Evolutionary conservation across 2,113 vertebrate genomes (phyloP).

Genomic region (Macaca nemestrina): DNA sequence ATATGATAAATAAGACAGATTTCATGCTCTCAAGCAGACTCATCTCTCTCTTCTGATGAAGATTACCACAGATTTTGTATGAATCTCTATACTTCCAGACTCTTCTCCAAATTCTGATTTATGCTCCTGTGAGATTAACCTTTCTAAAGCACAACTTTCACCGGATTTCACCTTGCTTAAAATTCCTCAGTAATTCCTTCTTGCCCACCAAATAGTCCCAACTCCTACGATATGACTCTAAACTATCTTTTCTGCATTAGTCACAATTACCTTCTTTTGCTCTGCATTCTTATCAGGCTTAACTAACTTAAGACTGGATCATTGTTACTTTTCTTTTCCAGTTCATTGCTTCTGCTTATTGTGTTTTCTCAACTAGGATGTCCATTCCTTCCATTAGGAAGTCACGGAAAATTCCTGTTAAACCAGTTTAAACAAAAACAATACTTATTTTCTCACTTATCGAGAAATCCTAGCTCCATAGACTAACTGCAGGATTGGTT

Average conservation of each 20-base stretch:
- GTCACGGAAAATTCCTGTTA: neutral
- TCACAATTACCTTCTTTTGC: neutral
- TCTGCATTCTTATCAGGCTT: neutral
- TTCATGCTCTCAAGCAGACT: neutral
- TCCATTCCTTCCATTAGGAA: neutral
- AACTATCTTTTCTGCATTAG: neutral
- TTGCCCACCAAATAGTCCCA: neutral
- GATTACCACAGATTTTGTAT: neutral
- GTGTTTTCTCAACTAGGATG: neutral
- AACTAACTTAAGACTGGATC: neutral
- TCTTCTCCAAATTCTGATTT: neutral
- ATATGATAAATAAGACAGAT: neutral
- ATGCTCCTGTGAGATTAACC: neutral
- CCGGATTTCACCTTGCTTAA: neutral
- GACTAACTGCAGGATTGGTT: neutral
- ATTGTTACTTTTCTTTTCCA: neutral
- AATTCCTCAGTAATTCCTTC: neutral
- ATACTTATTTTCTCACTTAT: neutral
- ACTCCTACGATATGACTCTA: neutral
- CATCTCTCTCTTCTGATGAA: neutral
- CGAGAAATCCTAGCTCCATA: neutral
- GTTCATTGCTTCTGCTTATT: neutral
- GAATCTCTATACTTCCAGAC: neutral
- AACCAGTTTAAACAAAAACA: constrained; percentile 16
- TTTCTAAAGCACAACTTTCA: neutral